Base-by-base conservation (phyloP, 2,113 vertebrate species). In the Chlorocebus sabaeus region DNA sequence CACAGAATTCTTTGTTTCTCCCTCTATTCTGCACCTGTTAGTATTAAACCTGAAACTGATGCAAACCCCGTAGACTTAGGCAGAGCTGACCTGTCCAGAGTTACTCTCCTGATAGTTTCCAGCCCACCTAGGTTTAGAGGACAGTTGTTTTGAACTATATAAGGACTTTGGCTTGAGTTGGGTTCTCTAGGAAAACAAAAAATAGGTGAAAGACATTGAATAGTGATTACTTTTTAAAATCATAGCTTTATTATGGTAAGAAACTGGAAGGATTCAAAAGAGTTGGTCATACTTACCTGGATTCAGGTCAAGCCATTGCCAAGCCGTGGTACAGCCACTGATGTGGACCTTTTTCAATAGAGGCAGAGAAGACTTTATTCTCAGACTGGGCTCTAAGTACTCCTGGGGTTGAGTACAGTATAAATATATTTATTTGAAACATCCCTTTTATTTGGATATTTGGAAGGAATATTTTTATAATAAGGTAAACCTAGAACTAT, bases 1-100 rank as follows among this genome's bases (percentile, higher is more conserved):
- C 68, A 80, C 67, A 92, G 73, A 96, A 95, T 95, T 97, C 67
- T 97, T 94, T 89, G n/a, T 90, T 94, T 89, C 81, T 67, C 6
- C 30, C 52, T 80, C 52, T 89, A 5, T 75, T 91, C 68, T 64
- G 0, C 81, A 55, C 92, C 80, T 75, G 93, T 95, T 89, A 76
- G 89, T 79, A 96, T 96, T 73, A 95, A 87, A 87, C 79, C 57
- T 73, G 93, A 92, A 43, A 85, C 68, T 81, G 14, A 18, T 52
- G 68, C 22, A 86, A 52, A 95, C 91, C 86, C 32, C 22, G 38
- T 43, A 50, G 55, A 67, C 79, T 96, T 80, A 84, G 57, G 32
- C 80, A 80, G 32, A 94, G 25, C 38, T 94, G 76, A 87, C 57
- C 38, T 48, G 23, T 72, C 38, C 23, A 59, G 55, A 80, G 70